phyloP scores from a whole-genome alignment of 2,797 vertebrate genomes.

The Tragelaphus eurycerus region DNA sequence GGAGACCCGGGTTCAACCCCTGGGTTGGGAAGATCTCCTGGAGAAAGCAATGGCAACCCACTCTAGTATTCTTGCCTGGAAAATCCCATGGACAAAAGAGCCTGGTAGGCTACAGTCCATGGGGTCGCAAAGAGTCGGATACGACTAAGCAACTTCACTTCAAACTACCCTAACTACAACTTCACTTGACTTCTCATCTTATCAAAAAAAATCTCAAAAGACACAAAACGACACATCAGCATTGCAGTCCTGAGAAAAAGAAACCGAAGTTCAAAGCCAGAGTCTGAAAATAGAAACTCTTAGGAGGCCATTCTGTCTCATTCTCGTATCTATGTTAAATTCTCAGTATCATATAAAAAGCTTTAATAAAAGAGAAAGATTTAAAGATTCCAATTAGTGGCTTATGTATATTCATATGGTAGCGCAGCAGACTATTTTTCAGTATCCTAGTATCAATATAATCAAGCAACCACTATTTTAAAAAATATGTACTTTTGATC shows the following conservation, averaged over 20 bases:
- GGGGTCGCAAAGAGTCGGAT: too few species aligned
- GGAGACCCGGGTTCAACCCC: too few species aligned
- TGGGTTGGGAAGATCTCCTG: too few species aligned
- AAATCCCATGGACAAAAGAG: too few species aligned
- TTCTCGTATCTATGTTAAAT: not conserved
- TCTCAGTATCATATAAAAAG: not conserved
- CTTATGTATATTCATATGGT: not conserved
- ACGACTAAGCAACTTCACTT: too few species aligned
- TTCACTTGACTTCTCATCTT: not conserved
- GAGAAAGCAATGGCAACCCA: too few species aligned
- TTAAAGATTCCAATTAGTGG: not conserved
- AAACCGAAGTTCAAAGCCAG: slow-evolving; percentile 37
- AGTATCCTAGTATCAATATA: not conserved
- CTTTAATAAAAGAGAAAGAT: not conserved
- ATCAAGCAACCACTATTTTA: not conserved
- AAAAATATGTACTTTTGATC: not conserved
- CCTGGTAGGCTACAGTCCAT: too few species aligned
- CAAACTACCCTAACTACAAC: not conserved
- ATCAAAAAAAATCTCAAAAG: not conserved
- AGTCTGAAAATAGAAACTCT: not conserved
- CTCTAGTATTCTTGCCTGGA: too few species aligned
- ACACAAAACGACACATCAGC: slow-evolving; percentile 32
- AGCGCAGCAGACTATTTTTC: not conserved
- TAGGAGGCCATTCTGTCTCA: not conserved
- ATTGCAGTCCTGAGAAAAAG: slow-evolving; percentile 29